phyloP scores from a whole-genome alignment of 2,797 vertebrate genomes.

The Anas bahamensis region DNA sequence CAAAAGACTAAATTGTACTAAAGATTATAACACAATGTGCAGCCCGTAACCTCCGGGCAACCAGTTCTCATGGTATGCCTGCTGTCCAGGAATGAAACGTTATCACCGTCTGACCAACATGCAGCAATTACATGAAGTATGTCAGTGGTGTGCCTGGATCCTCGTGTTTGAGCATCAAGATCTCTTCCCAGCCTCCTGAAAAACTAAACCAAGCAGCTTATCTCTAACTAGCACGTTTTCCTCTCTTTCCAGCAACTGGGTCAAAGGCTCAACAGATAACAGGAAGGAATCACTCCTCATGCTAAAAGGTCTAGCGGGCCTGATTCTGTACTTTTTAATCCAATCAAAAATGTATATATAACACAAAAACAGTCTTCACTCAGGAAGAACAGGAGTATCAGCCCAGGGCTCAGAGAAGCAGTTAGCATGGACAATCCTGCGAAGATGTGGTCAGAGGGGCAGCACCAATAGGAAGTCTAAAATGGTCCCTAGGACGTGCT shows the following conservation, averaged over 20 bases:
- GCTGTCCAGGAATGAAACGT: neutral
- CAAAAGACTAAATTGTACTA: neutral
- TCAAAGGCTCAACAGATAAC: neutral
- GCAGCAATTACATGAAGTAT: neutral
- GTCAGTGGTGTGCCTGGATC: neutral
- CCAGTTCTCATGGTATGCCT: neutral
- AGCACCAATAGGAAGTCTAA: neutral
- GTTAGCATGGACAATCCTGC: neutral
- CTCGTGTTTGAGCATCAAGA: accelerated
- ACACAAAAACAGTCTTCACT: neutral
- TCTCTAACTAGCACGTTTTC: neutral
- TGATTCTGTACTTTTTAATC: neutral
- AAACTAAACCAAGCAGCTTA: neutral
- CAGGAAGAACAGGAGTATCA: neutral
- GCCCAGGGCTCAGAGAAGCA: neutral
- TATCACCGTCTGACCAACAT: neutral
- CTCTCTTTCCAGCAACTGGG: neutral
- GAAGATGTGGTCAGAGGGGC: neutral
- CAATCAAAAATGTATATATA: neutral
- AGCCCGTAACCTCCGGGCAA: neutral
- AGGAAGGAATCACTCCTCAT: neutral
- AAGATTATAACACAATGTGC: neutral
- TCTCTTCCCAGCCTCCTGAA: neutral
- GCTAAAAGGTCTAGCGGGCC: neutral
- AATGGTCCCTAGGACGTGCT: neutral